phyloP scores from a whole-genome alignment of 2,888 invertebrate genomes.

The Pteria penguin region DNA sequence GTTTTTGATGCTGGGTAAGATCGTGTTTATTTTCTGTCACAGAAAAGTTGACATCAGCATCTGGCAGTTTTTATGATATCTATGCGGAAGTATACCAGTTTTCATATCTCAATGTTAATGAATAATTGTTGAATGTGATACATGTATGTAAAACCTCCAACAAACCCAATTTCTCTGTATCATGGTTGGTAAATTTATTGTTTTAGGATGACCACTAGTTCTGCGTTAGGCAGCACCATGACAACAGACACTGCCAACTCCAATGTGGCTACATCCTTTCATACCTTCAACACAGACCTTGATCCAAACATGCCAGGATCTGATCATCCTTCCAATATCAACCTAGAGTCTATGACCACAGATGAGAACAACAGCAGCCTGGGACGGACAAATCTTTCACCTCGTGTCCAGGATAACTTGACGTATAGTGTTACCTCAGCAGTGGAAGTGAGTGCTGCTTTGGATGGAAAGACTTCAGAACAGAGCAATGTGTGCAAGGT shows the following conservation, averaged over 20 bases:
- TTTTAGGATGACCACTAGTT: slow-evolving; percentile 49
- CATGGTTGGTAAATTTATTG: too few relatives aligned
- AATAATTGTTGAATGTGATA: too few relatives aligned
- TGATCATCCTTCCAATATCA: slow-evolving; percentile 40
- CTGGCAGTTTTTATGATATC: too few relatives aligned
- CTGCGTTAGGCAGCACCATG: slow-evolving; percentile 33
- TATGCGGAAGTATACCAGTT: too few relatives aligned
- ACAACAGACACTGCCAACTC: slow-evolving; percentile 14
- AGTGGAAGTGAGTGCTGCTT: slow-evolving; percentile 24
- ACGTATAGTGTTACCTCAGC: slow-evolving; percentile 30
- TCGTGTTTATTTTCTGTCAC: not conserved
- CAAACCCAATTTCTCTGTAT: too few relatives aligned
- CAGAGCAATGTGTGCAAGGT: slow-evolving; percentile 82
- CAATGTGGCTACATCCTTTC: slow-evolving; percentile 50
- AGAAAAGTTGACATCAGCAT: too few relatives aligned
- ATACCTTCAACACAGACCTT: slow-evolving; percentile 57
- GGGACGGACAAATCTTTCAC: slow-evolving; percentile 53
- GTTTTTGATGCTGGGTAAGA: slow-evolving; percentile 70
- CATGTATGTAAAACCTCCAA: too few relatives aligned
- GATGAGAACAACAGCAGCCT: slow-evolving; percentile 56
- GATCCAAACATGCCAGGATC: slow-evolving; percentile 48
- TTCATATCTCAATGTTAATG: too few relatives aligned
- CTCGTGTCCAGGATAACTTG: slow-evolving; percentile 47
- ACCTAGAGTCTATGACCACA: slow-evolving; percentile 49
- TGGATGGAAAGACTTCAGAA: slow-evolving; percentile 54